phyloP scores from a whole-genome alignment of 2,888 invertebrate genomes.

The Lepidochitona cinerea region DNA sequence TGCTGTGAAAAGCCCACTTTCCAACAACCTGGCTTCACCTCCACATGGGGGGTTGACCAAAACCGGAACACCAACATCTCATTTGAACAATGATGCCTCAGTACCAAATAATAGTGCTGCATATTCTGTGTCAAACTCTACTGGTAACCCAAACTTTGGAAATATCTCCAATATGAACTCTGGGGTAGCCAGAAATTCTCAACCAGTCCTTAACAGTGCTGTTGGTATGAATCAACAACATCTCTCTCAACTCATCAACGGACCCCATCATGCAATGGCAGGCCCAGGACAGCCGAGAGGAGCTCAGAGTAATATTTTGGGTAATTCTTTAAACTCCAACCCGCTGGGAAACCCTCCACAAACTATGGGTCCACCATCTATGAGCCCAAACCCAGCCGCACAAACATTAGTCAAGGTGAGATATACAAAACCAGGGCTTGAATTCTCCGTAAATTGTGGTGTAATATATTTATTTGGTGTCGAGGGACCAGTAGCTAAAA shows the following conservation, averaged over 20 bases:
- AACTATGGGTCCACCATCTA: conserved; percentile 45
- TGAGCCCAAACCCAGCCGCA: conserved; percentile 43
- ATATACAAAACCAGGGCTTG: not conserved
- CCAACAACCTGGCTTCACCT: conserved; percentile 60
- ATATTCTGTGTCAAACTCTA: conserved; percentile 18
- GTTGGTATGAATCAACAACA: conserved; percentile 36
- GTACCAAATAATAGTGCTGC: conserved; percentile 18
- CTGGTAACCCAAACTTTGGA: not conserved
- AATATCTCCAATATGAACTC: conserved; percentile 16
- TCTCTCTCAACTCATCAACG: conserved; percentile 63
- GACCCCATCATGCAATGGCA: conserved; percentile 59
- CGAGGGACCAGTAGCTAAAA: no score
- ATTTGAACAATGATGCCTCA: conserved; percentile 28
- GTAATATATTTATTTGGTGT: no score
- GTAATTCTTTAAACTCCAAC: conserved; percentile 16
- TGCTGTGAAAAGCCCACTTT: conserved; percentile 58
- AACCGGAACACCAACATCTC: conserved; percentile 27
- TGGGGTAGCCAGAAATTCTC: conserved; percentile 27
- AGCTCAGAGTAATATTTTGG: conserved; percentile 15
- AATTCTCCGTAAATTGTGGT: not conserved
- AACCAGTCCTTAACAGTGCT: conserved; percentile 26
- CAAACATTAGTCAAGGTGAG: conserved; percentile 55
- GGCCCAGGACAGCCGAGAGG: conserved; percentile 38
- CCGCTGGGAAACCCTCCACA: conserved; percentile 10
- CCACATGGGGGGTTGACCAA: conserved; percentile 52